Percentiles rank a stretch among this genome's conserved stretches.
Evolutionary conservation across 2,113 vertebrate genomes (phyloP).

Genomic region (Cynopterus brachyotis): DNA sequence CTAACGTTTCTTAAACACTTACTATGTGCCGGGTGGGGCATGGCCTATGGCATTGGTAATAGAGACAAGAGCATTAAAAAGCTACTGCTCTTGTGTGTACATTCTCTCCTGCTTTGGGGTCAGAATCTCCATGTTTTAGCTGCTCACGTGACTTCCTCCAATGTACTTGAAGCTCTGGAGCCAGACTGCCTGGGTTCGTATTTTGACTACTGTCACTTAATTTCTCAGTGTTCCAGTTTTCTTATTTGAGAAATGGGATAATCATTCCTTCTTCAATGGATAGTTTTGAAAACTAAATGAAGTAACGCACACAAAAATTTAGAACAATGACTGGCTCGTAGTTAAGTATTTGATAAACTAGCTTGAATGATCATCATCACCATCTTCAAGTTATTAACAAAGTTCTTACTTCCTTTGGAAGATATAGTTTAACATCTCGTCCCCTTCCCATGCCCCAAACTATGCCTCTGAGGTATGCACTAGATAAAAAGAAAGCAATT

Average conservation of each 20-base stretch:
- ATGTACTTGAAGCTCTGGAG: background rate
- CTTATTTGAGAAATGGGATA: background rate
- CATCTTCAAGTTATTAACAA: background rate
- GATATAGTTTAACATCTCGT: background rate
- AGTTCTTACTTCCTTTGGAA: background rate
- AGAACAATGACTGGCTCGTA: background rate
- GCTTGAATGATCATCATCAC: background rate
- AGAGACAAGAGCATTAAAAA: background rate
- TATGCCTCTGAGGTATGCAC: background rate
- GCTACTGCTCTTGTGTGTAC: too few relatives aligned
- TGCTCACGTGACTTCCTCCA: background rate
- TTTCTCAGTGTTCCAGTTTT: background rate
- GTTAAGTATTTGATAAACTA: background rate
- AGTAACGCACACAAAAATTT: accelerated
- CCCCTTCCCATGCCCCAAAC: background rate
- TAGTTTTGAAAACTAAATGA: background rate
- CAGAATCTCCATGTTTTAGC: background rate
- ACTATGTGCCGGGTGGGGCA: background rate
- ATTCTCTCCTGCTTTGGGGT: background rate
- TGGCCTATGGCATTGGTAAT: background rate
- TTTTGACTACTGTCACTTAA: background rate
- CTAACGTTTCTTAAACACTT: background rate
- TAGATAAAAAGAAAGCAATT: background rate
- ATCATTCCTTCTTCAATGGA: background rate
- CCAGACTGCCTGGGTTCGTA: background rate